A percentile compares a stretch with the other conserved stretches of the same genome.
Evolutionary conservation across 2,797 vertebrate species (phyloP).

Genomic region (Rhinichthys osculus): DNA sequence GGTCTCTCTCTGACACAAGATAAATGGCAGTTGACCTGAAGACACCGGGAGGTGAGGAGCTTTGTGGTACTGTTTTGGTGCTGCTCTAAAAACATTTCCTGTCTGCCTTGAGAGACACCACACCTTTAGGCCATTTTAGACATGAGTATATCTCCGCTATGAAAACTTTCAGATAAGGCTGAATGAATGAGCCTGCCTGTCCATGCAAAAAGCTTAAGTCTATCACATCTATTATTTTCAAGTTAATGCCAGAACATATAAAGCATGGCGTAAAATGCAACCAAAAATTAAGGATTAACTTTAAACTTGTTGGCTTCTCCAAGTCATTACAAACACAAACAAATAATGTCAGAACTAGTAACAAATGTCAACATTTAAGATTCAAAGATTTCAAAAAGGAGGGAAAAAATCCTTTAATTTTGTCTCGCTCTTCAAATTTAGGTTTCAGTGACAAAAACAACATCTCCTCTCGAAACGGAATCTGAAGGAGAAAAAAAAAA

Average conservation of each 20-base stretch:
- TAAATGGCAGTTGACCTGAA: slow-evolving; percentile 66
- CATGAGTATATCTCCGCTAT: slow-evolving; percentile 26
- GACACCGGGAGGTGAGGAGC: slow-evolving; percentile 65
- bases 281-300: neutral
- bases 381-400: too few species aligned
- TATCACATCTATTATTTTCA: neutral
- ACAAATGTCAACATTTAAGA: neutral
- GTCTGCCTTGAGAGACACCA: slow-evolving; percentile 47
- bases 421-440: slow-evolving; percentile 1
- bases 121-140: slow-evolving; percentile 39
- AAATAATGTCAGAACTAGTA: neutral
- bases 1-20: slow-evolving; percentile 65
- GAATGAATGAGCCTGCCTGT: slow-evolving; percentile 10
- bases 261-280: neutral
- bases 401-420: neutral
- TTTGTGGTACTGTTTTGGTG: slow-evolving; percentile 68
- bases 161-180: slow-evolving; percentile 28
- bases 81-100: slow-evolving; percentile 68
- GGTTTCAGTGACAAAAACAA: slow-evolving; percentile 31
- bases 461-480: slow-evolving; percentile 36
- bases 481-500: slow-evolving; percentile 61
- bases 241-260: neutral
- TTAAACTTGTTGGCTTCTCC: neutral
- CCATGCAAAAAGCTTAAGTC: neutral
- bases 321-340: neutral